Evolutionary conservation across 2,888 invertebrate species (phyloP).

Genomic region (Lithophane leautieri): DNA sequence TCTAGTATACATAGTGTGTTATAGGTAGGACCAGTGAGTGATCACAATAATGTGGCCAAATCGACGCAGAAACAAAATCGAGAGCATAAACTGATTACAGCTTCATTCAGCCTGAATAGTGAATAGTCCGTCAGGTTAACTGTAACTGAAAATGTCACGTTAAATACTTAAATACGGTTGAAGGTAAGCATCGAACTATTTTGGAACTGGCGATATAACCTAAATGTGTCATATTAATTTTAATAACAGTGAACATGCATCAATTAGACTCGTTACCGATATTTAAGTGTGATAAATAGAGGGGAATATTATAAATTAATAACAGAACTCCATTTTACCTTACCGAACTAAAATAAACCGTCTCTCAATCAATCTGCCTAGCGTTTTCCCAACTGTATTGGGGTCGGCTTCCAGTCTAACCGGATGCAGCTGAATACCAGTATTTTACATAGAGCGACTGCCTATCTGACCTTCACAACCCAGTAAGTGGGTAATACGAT

Average conservation of each 20-base stretch:
- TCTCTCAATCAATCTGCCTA: no score
- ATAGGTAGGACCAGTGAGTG: no score
- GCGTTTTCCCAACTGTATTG: no score
- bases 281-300: neutral
- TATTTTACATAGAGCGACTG: no score
- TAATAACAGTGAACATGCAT: neutral
- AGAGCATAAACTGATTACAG: constrained; percentile 2
- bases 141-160: constrained; percentile 16
- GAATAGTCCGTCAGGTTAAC: constrained; percentile 23
- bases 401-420: no score
- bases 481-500: no score
- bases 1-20: neutral
- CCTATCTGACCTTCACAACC: no score
- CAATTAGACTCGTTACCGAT: neutral
- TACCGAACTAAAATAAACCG: constrained; percentile 16
- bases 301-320: neutral
- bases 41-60: constrained; percentile 12
- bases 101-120: constrained; percentile 17
- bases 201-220: neutral
- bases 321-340: neutral
- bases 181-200: neutral
- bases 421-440: no score
- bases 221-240: neutral
- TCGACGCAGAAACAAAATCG: constrained; percentile 3
- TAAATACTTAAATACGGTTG: constrained; percentile 24